Evolutionary conservation across 2,113 vertebrate species (phyloP).

Genomic region (Pseudorasbora parva): DNA sequence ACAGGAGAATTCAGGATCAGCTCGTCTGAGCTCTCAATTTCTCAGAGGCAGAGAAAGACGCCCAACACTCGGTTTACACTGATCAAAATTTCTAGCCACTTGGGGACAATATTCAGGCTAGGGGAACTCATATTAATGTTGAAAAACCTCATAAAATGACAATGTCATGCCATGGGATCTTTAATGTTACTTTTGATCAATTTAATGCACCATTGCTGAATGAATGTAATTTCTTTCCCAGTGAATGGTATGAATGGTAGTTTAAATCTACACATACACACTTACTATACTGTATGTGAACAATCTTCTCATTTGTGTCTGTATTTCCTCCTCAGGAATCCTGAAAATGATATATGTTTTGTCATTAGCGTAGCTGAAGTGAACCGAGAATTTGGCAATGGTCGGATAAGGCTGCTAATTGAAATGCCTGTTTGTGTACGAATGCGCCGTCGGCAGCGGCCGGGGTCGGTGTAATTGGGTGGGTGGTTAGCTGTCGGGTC

Average conservation of each 20-base stretch:
- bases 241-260: not conserved
- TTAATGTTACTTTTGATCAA: too few relatives aligned
- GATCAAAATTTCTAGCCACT: too few relatives aligned
- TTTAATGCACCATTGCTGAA: not conserved
- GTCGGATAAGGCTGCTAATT: slow-evolving; percentile 21
- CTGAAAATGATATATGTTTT: not conserved
- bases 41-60: too few relatives aligned
- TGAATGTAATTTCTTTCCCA: not conserved
- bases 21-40: too few relatives aligned
- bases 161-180: too few relatives aligned
- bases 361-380: not conserved
- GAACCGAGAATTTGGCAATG: not conserved
- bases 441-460: slow-evolving; percentile 1
- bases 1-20: too few relatives aligned
- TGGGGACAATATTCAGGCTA: too few relatives aligned
- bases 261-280: not conserved
- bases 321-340: not conserved
- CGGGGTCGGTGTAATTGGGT: slow-evolving; percentile 18
- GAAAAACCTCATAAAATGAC: too few relatives aligned
- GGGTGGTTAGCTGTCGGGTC: slow-evolving; percentile 25
- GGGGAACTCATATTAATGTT: too few relatives aligned
- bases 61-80: too few relatives aligned
- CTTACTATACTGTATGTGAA: not conserved
- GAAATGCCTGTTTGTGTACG: slow-evolving; percentile 8
- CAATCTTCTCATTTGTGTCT: not conserved